Evolutionary conservation across 2,797 vertebrate genomes (phyloP), one percentile per base, ranked within the genome.

Genomic region (Peromyscus aztecus): DNA sequence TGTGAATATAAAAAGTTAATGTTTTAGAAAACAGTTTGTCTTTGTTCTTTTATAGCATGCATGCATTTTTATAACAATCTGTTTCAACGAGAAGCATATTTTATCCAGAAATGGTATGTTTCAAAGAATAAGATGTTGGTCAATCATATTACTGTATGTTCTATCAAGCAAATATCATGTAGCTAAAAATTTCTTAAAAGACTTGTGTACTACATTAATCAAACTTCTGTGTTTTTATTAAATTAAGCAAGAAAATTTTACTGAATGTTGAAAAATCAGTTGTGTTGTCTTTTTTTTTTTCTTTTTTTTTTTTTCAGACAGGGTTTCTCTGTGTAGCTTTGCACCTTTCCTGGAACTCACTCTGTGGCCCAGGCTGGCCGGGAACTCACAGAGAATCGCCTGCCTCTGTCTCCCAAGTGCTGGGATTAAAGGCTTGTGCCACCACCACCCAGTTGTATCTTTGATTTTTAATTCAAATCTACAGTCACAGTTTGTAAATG

Each of bases 1-100:
- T 97, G 95, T 96, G 96, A 97, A 95, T 94, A 65, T 96, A 67
- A 69, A 21, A 75, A 31, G 80, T 96, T 37, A 96, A 78, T 75
- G 75, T 98, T 94, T 97, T 97, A 96, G 94, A 97, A 96, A 97
- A 97, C 93, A 97, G 89, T 97, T 97, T 97, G 37, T 29, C 93
- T 65, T 43, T 95, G 89, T 95, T 93, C 37, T 97, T 98, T 97
- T 96, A 83, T 81, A 98, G 24, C 23, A 89, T 96, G 55, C 46
- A 80, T 92, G 37, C 52, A 84, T 94, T 93, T 93, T 77, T 96
- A 94, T 98, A 82, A 96, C 95, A 98, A 14, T 82, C 37, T 90
- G 49, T 89, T 98, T 95, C 67, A 52, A 67, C 95, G 80, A 21
- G 49, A 97, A 97, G 0, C 6, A 89, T 46, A 49, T 92, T 96